A percentile compares a stretch with the other conserved stretches of the same genome.
Conservation (phyloP, 2,888 invertebrate species). For the Folsomia candida region DNA sequence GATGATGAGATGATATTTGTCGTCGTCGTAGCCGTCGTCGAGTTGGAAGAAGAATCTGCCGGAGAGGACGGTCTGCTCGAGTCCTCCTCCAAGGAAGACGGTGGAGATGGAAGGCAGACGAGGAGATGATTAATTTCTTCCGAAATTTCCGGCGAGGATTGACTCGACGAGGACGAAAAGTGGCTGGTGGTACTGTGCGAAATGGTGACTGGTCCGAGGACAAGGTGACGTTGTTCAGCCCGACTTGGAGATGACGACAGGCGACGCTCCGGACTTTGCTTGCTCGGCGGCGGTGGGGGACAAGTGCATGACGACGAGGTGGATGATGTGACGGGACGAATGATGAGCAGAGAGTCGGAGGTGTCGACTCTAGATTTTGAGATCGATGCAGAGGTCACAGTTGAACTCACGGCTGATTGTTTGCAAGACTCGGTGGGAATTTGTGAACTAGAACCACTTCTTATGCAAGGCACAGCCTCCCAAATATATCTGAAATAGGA, state of each 20-base stretch:
- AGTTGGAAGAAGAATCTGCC: slow-evolving; percentile 2
- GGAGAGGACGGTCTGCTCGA: slow-evolving; percentile 25
- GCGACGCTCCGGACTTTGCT: slow-evolving; percentile 12
- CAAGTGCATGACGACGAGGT: background rate
- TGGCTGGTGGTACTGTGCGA: background rate
- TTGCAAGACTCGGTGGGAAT: background rate
- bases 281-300: background rate
- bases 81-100: slow-evolving; percentile 7
- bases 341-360: background rate
- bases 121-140: background rate
- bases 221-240: slow-evolving; percentile 4
- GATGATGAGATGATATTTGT: background rate
- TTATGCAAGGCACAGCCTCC: slow-evolving; percentile 18
- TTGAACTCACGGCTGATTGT: background rate
- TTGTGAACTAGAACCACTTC: background rate
- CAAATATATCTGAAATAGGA: slow-evolving; percentile 25
- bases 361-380: background rate
- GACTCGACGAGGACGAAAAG: slow-evolving; percentile 6
- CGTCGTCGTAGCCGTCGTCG: background rate
- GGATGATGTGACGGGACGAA: slow-evolving; percentile 17
- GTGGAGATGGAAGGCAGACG: slow-evolving; percentile 6
- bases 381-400: background rate
- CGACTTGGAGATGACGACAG: slow-evolving; percentile 17
- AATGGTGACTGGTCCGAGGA: background rate
- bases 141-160: slow-evolving; percentile 11